Evolutionary conservation across 2,113 vertebrate species (phyloP).

Genomic region (Bos javanicus): DNA sequence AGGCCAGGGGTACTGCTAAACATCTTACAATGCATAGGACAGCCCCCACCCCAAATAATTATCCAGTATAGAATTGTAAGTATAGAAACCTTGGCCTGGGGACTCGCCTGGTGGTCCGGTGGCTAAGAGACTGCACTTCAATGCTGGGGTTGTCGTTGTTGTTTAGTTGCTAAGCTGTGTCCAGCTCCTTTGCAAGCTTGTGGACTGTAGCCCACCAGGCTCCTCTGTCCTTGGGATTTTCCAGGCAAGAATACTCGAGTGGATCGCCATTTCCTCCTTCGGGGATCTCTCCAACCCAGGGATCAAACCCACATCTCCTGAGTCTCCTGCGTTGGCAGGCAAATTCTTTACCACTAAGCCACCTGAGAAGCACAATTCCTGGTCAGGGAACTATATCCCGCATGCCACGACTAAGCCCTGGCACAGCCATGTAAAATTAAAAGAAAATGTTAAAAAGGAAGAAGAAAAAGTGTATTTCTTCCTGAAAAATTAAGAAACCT

Average conservation of each 20-base stretch:
- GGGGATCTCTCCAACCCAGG: neutral
- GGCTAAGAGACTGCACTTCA: neutral
- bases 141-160: neutral
- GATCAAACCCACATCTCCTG: neutral
- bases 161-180: neutral
- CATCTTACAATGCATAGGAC: neutral
- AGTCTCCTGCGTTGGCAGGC: neutral
- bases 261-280: neutral
- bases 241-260: neutral
- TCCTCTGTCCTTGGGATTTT: neutral
- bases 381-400: neutral
- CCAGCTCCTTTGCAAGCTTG: neutral
- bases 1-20: too few species aligned
- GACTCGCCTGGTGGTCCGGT: neutral
- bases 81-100: neutral
- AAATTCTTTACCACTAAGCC: neutral
- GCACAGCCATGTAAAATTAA: neutral
- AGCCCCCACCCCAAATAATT: neutral
- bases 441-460: neutral
- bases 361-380: neutral
- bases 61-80: fast-evolving
- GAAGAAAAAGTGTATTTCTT: neutral
- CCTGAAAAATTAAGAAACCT: neutral
- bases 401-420: neutral
- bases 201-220: neutral